Evolutionary conservation across 2,888 invertebrate species (phyloP), one percentile per base, ranked within the genome.

Genomic region (Lypha dubia): DNA sequence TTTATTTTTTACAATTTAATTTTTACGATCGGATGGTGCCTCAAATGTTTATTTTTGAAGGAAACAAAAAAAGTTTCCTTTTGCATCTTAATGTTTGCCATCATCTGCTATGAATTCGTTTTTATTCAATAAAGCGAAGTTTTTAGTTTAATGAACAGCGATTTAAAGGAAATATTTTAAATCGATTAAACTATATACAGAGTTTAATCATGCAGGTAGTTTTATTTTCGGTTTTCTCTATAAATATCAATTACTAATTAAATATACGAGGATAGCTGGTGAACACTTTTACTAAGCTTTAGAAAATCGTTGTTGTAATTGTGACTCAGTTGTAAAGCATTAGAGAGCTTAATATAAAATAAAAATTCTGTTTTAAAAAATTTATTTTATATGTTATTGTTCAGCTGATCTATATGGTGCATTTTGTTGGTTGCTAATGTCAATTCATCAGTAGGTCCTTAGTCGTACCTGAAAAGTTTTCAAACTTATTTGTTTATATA

Each of bases 41-140:
- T 20, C 1, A 2, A 51, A 51, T 60, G 28, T 77, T 51, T 70
- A 41, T 60, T 8, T 28, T 77, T n/a, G n/a, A 70, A 62, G 15
- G 15, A 49, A 24, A 8, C 1, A 5, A 9, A 51, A 62, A 24
- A 38, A n/a, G 3, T 35, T 38, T 3, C 44, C 17, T 22, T 15
- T n/a, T 28, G 24, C 46, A 24, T 68, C 49, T 38, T 28, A 20
- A 15, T 28, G 20, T 15, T 41, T 77, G 51, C 60, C 51, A 20
- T 77, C 68, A 77, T 77, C 60, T 77, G 77, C 49, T 68, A 13
- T 51, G 13, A 41, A 9, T 41, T 24, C 22, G 0, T 24, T 20
- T 24, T 63, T 41, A 74, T 53, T 51, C 62, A 63, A 62, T 51
- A 63, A n/a, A 41, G 1, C 7, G 9, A 53, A 74, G 7, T n/a